A percentile compares a stretch with the other conserved stretches of the same genome.
phyloP scores from a whole-genome alignment of 30 jellyfish, hydroid and myxozoan genomes.

The Pseudorhiza aurosa region DNA sequence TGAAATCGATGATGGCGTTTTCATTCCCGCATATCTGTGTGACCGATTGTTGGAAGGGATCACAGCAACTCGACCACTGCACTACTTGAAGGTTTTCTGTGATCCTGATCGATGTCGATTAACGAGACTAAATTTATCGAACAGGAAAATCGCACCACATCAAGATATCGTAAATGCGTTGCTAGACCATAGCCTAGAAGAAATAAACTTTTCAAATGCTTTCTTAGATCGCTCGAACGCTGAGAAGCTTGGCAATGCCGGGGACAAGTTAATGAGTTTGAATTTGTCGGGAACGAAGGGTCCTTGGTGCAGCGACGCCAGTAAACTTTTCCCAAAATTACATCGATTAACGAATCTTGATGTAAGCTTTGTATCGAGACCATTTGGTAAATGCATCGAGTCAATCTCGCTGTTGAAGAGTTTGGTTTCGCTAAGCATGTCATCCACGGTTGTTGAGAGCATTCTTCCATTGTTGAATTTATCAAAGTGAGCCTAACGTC shows the following conservation, averaged over 20 bases:
- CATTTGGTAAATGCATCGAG: constrained; percentile 14
- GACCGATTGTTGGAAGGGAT: constrained; percentile 60
- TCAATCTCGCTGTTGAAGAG: constrained; percentile 28
- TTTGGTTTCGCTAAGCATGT: constrained; percentile 69
- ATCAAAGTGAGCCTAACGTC: constrained; percentile 20
- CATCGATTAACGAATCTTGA: constrained; percentile 21
- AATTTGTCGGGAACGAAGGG: constrained; percentile 61
- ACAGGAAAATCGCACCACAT: constrained; percentile 1
- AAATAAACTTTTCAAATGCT: constrained; percentile 37
- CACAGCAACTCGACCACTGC: constrained; percentile 24
- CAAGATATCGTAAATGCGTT: constrained; percentile 48
- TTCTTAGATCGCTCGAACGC: constrained; percentile 19
- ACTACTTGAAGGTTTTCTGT: constrained; percentile 30
- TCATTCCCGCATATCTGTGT: constrained; percentile 59
- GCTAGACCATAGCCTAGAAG: constrained; percentile 45
- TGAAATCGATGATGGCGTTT: constrained; percentile 33
- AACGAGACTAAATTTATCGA: constrained; percentile 52
- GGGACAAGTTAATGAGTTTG: constrained; percentile 28
- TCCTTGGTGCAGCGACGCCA: constrained; percentile 5
- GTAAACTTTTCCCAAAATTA: neutral
- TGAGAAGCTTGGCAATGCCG: constrained; percentile 12
- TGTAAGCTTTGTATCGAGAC: neutral
- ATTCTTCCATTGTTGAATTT: neutral
- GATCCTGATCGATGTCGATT: constrained; percentile 53
- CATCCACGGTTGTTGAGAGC: constrained; percentile 18